A percentile compares a stretch with the other conserved stretches of the same genome.
Conservation (phyloP, 2,888 invertebrate species). For the Lochmaea crataegi region DNA sequence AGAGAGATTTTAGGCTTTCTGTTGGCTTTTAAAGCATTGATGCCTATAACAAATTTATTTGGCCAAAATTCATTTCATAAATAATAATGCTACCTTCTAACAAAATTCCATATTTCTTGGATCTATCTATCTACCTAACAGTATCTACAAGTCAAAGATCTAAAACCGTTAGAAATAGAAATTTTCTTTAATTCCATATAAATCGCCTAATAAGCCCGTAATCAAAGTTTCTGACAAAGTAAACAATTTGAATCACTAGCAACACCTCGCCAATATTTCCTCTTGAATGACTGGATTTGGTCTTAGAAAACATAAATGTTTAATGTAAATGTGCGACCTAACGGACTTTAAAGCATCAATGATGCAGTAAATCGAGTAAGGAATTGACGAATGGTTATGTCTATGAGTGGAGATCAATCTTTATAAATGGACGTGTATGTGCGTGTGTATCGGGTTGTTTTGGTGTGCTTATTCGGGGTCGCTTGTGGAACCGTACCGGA, state of each 20-base stretch:
- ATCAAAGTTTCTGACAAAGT: neutral
- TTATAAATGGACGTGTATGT: conserved; percentile 57
- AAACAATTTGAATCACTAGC: conserved; percentile 20
- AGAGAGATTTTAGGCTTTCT: no score
- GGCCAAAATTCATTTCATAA: no score
- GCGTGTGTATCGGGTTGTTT: conserved; percentile 29
- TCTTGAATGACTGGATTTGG: conserved; percentile 36
- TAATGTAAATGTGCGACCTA: conserved; percentile 47
- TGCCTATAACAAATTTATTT: no score
- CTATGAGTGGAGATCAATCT: conserved; percentile 60
- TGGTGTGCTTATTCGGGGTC: conserved; percentile 39
- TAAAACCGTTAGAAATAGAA: neutral
- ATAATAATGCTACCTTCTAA: neutral
- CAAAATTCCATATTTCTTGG: neutral
- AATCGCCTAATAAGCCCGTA: neutral
- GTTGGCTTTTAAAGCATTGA: no score
- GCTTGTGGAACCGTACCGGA: conserved; percentile 11
- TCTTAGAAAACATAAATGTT: conserved; percentile 42
- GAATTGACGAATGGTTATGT: conserved; percentile 60
- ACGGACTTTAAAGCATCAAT: conserved; percentile 54
- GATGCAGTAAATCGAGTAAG: conserved; percentile 52
- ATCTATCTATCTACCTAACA: neutral
- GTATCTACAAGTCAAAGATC: neutral
- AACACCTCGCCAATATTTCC: conserved; percentile 33
- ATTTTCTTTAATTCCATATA: neutral